Percentiles rank a stretch among this genome's conserved stretches.
These are phyloP conservation scores for Hemibagrus wyckioides DNA, from an alignment of 2,113 vertebrate genomes.

Conservation along the genomic window DNA sequence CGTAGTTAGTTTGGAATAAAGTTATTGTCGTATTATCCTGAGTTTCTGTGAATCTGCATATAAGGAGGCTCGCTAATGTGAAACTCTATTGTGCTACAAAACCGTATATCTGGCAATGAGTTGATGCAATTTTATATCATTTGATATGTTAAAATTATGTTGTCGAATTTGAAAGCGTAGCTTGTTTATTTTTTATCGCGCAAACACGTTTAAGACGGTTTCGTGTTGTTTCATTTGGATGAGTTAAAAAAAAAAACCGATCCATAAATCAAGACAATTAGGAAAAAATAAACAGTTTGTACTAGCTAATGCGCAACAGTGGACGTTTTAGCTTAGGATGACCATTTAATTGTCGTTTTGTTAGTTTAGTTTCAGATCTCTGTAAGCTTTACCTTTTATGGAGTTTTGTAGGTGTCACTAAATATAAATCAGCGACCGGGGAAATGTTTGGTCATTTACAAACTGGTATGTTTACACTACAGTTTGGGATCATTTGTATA, in stretches of 20 bases:
- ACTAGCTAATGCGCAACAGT: not conserved
- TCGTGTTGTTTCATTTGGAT: not conserved
- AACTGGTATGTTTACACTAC: not conserved
- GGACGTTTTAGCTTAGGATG: not conserved
- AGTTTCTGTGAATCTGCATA: not conserved
- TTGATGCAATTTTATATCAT: not conserved
- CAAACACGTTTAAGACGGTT: not conserved
- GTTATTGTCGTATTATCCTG: not conserved
- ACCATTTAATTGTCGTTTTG: not conserved
- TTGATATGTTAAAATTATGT: no score
- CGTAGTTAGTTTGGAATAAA: not conserved
- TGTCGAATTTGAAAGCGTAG: not conserved
- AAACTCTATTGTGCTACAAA: not conserved
- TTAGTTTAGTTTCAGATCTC: not conserved
- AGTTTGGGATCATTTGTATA: no score
- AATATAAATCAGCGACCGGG: not conserved
- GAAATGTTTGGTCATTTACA: not conserved
- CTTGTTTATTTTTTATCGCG: not conserved
- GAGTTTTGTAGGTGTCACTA: not conserved
- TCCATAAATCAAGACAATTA: not conserved
- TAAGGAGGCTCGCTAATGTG: not conserved
- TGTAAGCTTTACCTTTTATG: not conserved
- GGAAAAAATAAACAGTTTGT: not conserved
- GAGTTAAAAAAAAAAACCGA: not conserved
- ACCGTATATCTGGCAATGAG: not conserved